Base-by-base conservation (phyloP, 2,113 vertebrate species). In the Pongo pygmaeus region DNA sequence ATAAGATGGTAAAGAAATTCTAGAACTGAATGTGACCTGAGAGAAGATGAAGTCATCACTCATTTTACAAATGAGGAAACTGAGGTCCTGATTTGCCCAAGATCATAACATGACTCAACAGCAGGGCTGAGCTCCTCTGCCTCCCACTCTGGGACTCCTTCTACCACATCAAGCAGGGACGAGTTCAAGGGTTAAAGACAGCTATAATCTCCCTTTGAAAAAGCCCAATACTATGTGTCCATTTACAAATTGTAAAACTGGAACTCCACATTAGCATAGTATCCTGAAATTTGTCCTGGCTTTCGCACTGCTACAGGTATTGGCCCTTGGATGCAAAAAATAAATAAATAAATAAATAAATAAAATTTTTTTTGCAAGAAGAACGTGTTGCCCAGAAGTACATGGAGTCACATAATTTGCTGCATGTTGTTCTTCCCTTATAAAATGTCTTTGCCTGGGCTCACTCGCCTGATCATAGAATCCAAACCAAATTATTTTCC, bases 1-100 rank as follows among this genome's bases (percentile, higher is more conserved):
- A 46, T 3, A 46, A 79, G 52, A 80, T 61, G 22, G 81, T 55
- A 90, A 48, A 90, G 25, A 38, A 78, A 87, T 81, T 78, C 67
- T 84, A 94, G 55, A 91, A n/a, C 35, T 50, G 32, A 90, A 57
- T 70, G 38, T 81, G 89, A 89, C 2, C 57, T 70, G 55, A 40
- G 13, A 48, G 55, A 95, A 93, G 22, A 72, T 30, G 3, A 75
- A 50, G 75, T 35, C 52, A 83, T 48, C 38, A 67, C 3, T 85
- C 48, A 96, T 79, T 84, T 93, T 93, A 59, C 8, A 89, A 50
- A 70, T 27, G 18, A 85, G 84, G 18, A 96, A 88, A 52, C 23
- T 78, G 25, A 89, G 27, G 27, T 43, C 61, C 84, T n/a, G 16
- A 69, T n/a, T 97, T 96, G 17, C 16, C 23, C 64, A 40, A 72